Evolutionary conservation across 2,113 vertebrate species (phyloP).

Genomic region (Brachypodius melanocephalos): DNA sequence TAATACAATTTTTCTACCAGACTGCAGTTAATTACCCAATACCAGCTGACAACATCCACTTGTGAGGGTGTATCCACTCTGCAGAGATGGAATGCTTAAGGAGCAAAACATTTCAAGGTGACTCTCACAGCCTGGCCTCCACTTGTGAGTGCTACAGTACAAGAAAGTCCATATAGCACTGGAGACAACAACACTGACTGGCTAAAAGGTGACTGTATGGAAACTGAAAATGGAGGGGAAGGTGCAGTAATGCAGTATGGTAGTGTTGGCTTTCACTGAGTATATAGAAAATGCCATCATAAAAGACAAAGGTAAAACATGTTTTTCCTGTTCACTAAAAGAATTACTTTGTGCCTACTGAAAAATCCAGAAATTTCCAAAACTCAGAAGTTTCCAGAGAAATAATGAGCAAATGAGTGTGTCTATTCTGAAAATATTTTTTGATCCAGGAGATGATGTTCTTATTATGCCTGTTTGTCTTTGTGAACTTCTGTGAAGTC

Average conservation of each 20-base stretch:
- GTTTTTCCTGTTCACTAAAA: not conserved
- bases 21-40: not conserved
- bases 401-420: not conserved
- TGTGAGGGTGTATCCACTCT: not conserved
- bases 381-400: not conserved
- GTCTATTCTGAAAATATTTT: not conserved
- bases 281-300: not conserved
- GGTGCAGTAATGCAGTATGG: not conserved
- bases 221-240: not conserved
- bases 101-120: not conserved
- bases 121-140: not conserved
- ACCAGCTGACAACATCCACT: not conserved
- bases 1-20: not conserved
- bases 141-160: not conserved
- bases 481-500: not conserved
- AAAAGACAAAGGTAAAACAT: not conserved
- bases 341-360: not conserved
- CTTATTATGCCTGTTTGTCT: not conserved
- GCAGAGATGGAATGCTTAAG: not conserved
- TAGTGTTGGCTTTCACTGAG: not conserved
- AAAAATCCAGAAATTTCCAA: not conserved
- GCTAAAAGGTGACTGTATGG: not conserved
- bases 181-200: not conserved
- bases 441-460: not conserved
- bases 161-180: not conserved